These are phyloP conservation scores for Danio jaintianensis DNA, from an alignment of 2,797 vertebrate species.

Conservation along the genomic window DNA sequence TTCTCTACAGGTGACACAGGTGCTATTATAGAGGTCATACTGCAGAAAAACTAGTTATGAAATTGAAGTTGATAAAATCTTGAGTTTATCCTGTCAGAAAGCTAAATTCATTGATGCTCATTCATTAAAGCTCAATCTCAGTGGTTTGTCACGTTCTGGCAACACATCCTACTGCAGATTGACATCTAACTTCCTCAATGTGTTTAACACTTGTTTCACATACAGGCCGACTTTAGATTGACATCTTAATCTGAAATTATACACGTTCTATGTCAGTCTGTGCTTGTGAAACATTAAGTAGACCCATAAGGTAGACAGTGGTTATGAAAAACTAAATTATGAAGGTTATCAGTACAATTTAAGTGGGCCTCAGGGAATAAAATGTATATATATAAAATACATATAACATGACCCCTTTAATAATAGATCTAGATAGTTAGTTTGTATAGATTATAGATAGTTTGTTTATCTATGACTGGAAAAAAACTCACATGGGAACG, in stretches of 20 bases:
- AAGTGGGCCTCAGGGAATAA: background rate
- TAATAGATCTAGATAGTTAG: background rate
- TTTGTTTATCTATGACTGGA: background rate
- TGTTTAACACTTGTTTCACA: background rate
- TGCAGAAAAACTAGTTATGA: background rate
- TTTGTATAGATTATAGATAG: background rate
- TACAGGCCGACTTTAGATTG: background rate
- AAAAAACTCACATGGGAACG: constrained; percentile 91
- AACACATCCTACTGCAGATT: background rate
- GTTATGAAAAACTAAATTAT: background rate
- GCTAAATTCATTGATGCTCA: background rate
- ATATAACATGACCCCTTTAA: background rate
- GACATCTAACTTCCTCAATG: background rate
- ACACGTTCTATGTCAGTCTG: too few species aligned
- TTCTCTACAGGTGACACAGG: background rate
- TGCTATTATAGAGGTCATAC: background rate
- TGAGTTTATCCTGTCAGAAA: background rate
- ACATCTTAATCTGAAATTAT: background rate
- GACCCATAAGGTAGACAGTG: background rate
- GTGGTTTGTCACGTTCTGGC: too few species aligned
- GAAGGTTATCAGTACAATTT: background rate
- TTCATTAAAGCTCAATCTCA: background rate
- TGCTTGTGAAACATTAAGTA: background rate
- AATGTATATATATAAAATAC: background rate
- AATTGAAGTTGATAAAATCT: background rate